Conservation (phyloP, 2,888 invertebrate species). For the Epistrophe eligans region DNA sequence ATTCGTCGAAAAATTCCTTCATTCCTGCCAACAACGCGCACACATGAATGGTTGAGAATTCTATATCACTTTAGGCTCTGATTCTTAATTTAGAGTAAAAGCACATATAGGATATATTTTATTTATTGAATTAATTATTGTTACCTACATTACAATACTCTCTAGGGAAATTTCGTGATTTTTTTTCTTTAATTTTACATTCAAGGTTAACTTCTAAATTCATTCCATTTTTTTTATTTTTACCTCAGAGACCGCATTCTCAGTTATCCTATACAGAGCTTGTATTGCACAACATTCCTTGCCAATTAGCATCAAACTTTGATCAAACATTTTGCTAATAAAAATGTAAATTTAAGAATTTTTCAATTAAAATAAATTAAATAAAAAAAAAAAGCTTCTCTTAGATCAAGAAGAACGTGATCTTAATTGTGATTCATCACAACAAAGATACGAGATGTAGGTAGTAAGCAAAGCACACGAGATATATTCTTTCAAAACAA, state of each 20-base stretch:
- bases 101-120: too few relatives aligned
- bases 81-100: too few relatives aligned
- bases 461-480: background rate
- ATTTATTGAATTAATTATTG: too few relatives aligned
- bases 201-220: background rate
- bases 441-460: background rate
- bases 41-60: too few relatives aligned
- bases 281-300: slow-evolving; percentile 5
- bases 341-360: slow-evolving; percentile 56
- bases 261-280: background rate
- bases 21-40: too few relatives aligned
- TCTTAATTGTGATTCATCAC: slow-evolving; percentile 35
- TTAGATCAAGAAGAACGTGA: slow-evolving; percentile 32
- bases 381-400: slow-evolving; percentile 14
- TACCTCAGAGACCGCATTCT: background rate
- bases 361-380: slow-evolving; percentile 28
- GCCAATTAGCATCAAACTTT: slow-evolving; percentile 13
- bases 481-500: background rate
- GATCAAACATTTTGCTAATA: slow-evolving; percentile 27
- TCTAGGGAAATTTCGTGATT: background rate
- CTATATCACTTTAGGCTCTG: too few relatives aligned
- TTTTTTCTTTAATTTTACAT: background rate
- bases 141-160: too few relatives aligned
- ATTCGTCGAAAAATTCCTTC: too few relatives aligned
- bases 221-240: background rate